phyloP scores from a whole-genome alignment of 2,797 vertebrate species.

The Sebastolobus altivelis region DNA sequence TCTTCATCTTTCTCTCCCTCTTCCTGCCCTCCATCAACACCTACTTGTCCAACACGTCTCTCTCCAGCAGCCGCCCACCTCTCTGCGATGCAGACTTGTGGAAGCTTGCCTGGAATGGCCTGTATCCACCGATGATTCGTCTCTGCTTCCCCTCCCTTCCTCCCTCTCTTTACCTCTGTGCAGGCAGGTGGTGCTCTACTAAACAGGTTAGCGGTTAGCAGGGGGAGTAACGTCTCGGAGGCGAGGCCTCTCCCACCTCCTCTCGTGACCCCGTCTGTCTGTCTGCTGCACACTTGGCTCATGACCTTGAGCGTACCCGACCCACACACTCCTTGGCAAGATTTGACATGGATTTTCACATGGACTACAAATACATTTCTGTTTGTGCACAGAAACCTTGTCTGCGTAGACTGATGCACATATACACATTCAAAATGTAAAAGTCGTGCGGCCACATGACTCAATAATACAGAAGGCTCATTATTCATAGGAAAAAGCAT shows the following conservation, averaged over 20 bases:
- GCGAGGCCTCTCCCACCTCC: slow-evolving; percentile 28
- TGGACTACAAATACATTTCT: not conserved
- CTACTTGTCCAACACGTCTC: slow-evolving; percentile 37
- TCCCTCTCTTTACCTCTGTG: slow-evolving; percentile 25
- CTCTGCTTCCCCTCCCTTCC: not conserved
- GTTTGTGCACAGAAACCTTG: not conserved
- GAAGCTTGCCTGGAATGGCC: slow-evolving; percentile 71
- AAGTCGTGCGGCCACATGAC: slow-evolving; percentile 24
- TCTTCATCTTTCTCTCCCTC: slow-evolving; percentile 7
- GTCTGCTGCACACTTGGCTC: slow-evolving; percentile 25
- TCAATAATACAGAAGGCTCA: slow-evolving; percentile 18
- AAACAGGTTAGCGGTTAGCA: slow-evolving; percentile 54
- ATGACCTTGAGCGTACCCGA: slow-evolving; percentile 34
- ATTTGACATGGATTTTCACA: slow-evolving; percentile 25
- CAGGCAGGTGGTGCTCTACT: slow-evolving; percentile 56
- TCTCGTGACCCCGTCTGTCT: slow-evolving; percentile 41
- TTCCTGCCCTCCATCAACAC: slow-evolving; percentile 37
- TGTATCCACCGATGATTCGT: slow-evolving; percentile 28
- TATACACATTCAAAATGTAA: slow-evolving; percentile 1
- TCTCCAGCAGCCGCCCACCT: slow-evolving; percentile 32
- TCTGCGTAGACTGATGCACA: slow-evolving; percentile 12
- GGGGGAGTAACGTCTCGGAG: slow-evolving; percentile 27
- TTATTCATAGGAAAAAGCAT: slow-evolving; percentile 17
- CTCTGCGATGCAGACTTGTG: slow-evolving; percentile 56
- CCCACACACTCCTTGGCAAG: slow-evolving; percentile 42